A percentile compares a stretch with the other conserved stretches of the same genome.
Evolutionary conservation across 1,140 invertebrate genomes (phyloP).

Genomic region (Hesperophylax magnus): DNA sequence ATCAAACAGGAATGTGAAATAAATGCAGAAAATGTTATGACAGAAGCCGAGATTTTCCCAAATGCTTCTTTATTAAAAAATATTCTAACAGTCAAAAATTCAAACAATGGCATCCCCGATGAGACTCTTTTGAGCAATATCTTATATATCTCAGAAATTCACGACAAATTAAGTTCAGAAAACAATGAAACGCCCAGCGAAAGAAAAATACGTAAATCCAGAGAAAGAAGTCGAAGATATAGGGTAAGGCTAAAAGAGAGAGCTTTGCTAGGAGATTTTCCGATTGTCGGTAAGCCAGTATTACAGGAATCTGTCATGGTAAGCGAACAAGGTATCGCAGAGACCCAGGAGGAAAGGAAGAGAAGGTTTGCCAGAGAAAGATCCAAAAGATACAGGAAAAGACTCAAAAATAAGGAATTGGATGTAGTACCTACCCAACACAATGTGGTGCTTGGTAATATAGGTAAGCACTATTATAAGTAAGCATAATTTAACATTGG

Average conservation of each 20-base stretch:
- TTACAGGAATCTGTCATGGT: not conserved
- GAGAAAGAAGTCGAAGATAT: not conserved
- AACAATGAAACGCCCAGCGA: not conserved
- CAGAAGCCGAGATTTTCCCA: not conserved
- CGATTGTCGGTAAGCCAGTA: not conserved
- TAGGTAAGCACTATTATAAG: not conserved
- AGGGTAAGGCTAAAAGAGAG: not conserved
- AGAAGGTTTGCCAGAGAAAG: not conserved
- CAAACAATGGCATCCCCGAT: not conserved
- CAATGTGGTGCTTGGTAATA: conserved; percentile 11
- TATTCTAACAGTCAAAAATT: not conserved
- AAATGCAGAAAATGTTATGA: not conserved
- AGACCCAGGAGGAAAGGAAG: not conserved
- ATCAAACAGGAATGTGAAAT: not conserved
- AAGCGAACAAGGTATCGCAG: not conserved
- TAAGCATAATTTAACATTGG: too few relatives aligned
- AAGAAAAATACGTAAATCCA: not conserved
- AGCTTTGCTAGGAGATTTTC: not conserved
- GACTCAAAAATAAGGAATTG: conserved; percentile 16
- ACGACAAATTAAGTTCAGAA: not conserved
- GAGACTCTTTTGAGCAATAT: not conserved
- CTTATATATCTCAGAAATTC: not conserved
- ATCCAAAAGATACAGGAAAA: conserved; percentile 5
- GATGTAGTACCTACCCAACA: conserved; percentile 7
- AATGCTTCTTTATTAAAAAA: conserved; percentile 3